Percentiles rank a stretch among this genome's conserved stretches.
Conservation (phyloP, 2,797 vertebrate genomes). For the Tamandua tetradactyla region DNA sequence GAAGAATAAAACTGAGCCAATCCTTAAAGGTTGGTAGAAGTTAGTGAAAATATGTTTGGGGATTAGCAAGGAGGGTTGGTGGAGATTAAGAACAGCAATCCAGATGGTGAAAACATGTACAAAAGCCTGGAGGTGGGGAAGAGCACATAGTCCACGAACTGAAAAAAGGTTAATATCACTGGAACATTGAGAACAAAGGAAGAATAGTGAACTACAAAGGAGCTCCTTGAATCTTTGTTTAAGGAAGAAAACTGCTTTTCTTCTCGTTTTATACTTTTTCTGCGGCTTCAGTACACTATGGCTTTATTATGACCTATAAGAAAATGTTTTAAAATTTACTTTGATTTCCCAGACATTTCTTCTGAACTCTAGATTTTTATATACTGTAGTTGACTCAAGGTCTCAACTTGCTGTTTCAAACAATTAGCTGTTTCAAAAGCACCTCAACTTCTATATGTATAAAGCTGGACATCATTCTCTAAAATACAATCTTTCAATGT, state of each 20-base stretch:
- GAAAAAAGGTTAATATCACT: not conserved
- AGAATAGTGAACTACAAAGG: not conserved
- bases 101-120: not conserved
- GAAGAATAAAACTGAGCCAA: not conserved
- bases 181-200: not conserved
- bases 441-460: not conserved
- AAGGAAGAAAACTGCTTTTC: not conserved
- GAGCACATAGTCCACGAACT: not conserved
- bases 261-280: not conserved
- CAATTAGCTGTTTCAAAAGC: not conserved
- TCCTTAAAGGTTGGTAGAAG: not conserved
- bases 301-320: not conserved
- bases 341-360: not conserved
- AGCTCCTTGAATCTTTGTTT: not conserved
- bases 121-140: not conserved
- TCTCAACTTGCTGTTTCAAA: not conserved
- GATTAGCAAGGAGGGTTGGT: not conserved
- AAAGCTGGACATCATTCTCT: not conserved
- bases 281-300: not conserved
- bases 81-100: not conserved
- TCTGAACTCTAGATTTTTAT: not conserved
- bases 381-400: not conserved
- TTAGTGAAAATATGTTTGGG: not conserved
- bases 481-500: not conserved
- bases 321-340: not conserved